phyloP scores from a whole-genome alignment of 2,797 vertebrate genomes.

The Notolabrus celidotus region DNA sequence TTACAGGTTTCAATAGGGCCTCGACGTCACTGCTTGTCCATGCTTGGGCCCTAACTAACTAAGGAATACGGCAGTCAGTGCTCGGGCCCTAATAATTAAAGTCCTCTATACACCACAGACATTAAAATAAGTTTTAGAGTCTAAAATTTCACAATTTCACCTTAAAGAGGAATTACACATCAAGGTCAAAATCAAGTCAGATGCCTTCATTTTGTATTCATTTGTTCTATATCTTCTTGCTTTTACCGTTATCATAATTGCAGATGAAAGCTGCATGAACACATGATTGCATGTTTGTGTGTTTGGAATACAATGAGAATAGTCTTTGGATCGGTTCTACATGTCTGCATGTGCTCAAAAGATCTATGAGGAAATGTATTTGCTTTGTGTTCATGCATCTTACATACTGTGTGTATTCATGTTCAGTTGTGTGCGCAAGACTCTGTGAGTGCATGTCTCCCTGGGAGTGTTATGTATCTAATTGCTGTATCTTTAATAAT shows the following conservation, averaged over 20 bases:
- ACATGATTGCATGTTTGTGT: constrained; percentile 1
- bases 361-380: constrained; percentile 5
- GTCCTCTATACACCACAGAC: background rate
- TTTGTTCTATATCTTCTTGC: constrained; percentile 25
- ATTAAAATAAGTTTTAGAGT: constrained; percentile 6
- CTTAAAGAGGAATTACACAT: constrained; percentile 36
- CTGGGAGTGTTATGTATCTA: constrained; percentile 74
- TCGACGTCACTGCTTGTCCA: too few relatives aligned
- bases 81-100: background rate
- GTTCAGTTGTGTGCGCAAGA: constrained; percentile 24
- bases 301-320: background rate
- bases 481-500: constrained; percentile 81
- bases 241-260: constrained; percentile 42
- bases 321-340: constrained; percentile 13
- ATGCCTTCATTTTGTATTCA: constrained; percentile 29
- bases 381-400: constrained; percentile 12
- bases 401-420: constrained; percentile 24
- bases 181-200: constrained; percentile 35
- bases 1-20: too few relatives aligned
- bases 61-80: too few relatives aligned
- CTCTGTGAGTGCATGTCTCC: constrained; percentile 50
- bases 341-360: constrained; percentile 2
- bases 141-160: constrained; percentile 11
- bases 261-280: constrained; percentile 1
- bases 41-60: too few relatives aligned